A percentile compares a stretch with the other conserved stretches of the same genome.
Conservation (phyloP, 2,113 vertebrate genomes). For the human (Homo sapiens) region GRCh38 chr18:24686001-24686500, state of each 20-base stretch:
- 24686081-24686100: constrained; percentile 87
- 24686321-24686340: constrained; percentile 90
- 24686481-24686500: neutral
- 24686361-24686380: neutral
- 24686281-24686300: constrained; percentile 92
- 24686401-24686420: neutral
- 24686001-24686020: constrained; percentile 91
- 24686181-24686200: constrained; percentile 91
- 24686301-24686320: constrained; percentile 92
- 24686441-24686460: neutral
- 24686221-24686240: constrained; percentile 79
- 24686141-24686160: constrained; percentile 89
- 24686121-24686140: constrained; percentile 92
- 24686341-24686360: constrained; percentile 88
- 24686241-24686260: constrained; percentile 90
- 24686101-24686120: constrained; percentile 88
- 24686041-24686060: constrained; percentile 90
- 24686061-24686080: constrained; percentile 94
- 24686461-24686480: neutral
- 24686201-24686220: constrained; percentile 90
- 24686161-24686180: constrained; percentile 91
- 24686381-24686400: neutral
- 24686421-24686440: neutral
- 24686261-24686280: constrained; percentile 91
- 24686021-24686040: constrained; percentile 91